Evolutionary conservation across 92 coral and sea anemone species (phyloP).

Genomic region (Isaurus tuberculatus): DNA sequence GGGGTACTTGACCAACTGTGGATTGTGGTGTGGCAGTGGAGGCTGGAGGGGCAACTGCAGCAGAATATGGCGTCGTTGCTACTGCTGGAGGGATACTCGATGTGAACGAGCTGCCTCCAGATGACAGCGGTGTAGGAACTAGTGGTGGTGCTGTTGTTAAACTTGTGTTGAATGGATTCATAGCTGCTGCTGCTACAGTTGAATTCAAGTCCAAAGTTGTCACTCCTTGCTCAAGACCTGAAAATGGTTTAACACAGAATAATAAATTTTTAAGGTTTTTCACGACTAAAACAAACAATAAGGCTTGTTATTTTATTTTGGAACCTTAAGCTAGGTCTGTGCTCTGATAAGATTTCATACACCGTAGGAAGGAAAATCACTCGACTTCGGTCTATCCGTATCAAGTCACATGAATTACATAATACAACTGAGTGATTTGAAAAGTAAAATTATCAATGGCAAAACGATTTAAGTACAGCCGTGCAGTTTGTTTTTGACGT

Average conservation of each 20-base stretch:
- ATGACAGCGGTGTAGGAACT: conserved; percentile 62
- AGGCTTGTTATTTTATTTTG: background rate
- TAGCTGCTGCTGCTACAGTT: conserved; percentile 71
- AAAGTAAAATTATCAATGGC: no score
- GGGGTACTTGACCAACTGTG: conserved; percentile 3
- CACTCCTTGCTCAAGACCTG: conserved; percentile 92
- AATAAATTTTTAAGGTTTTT: background rate
- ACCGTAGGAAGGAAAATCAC: no score
- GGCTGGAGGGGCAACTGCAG: conserved; percentile 20
- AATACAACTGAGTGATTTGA: no score
- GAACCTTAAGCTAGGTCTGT: background rate
- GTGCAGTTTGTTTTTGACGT: no score
- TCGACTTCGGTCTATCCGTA: no score
- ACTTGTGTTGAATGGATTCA: conserved; percentile 86
- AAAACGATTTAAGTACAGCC: no score
- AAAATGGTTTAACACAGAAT: background rate
- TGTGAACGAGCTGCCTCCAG: conserved; percentile 42
- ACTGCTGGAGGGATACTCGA: conserved; percentile 24
- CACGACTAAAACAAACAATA: background rate
- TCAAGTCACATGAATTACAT: no score
- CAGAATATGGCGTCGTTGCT: conserved; percentile 17
- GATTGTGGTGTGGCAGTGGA: conserved; percentile 23
- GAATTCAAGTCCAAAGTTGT: conserved; percentile 78
- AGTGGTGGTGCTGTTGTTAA: conserved; percentile 62
- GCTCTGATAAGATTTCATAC: no score